phyloP scores from a whole-genome alignment of 2,113 vertebrate genomes.

The Dicentrarchus labrax region DNA sequence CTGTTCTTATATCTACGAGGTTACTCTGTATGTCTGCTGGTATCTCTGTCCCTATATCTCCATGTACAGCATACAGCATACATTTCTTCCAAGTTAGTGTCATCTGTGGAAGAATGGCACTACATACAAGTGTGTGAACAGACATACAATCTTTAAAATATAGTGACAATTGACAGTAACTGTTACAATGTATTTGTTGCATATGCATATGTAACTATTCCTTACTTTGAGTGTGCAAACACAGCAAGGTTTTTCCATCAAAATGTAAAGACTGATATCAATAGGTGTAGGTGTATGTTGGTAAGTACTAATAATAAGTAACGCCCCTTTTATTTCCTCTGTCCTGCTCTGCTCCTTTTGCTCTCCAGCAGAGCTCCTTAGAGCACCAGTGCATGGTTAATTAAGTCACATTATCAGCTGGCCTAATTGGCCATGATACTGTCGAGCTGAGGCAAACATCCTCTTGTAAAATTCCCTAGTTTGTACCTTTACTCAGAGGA shows the following conservation, averaged over 20 bases:
- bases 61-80: not conserved
- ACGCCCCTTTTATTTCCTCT: not conserved
- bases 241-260: too few species aligned
- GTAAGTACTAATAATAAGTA: not conserved
- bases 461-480: constrained; percentile 41
- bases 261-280: not conserved
- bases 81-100: too few species aligned
- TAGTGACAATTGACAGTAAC: too few species aligned
- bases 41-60: not conserved
- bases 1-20: not conserved
- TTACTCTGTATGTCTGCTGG: constrained; percentile 4
- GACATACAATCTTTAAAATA: too few species aligned
- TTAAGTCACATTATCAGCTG: constrained; percentile 75
- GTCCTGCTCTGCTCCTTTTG: constrained; percentile 8
- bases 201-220: too few species aligned
- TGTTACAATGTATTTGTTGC: too few species aligned
- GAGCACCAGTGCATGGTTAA: constrained; percentile 68
- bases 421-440: constrained; percentile 76
- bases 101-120: too few species aligned
- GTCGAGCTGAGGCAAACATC: constrained; percentile 61
- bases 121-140: too few species aligned
- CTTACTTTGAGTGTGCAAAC: too few species aligned
- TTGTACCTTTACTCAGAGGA: constrained; percentile 19
- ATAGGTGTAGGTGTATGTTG: not conserved
- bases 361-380: constrained; percentile 39